Percentiles rank a stretch among this genome's conserved stretches.
Conservation (phyloP, 1,140 invertebrate species). For the Drosophila santomea region DNA sequence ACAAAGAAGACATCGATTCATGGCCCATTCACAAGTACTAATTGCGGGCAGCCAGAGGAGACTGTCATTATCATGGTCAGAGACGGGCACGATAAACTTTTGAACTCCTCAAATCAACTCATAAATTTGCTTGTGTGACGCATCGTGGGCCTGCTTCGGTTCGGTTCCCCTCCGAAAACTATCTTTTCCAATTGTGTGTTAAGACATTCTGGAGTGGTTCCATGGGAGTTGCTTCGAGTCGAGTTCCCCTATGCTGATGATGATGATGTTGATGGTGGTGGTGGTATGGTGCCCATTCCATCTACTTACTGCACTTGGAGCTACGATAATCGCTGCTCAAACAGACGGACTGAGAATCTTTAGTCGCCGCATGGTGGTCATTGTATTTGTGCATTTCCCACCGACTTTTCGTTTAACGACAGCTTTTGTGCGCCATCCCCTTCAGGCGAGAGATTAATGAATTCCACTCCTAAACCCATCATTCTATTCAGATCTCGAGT, state of each 20-base stretch:
- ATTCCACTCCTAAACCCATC: slow-evolving; percentile 50
- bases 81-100: slow-evolving; percentile 73
- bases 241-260: slow-evolving; percentile 22
- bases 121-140: slow-evolving; percentile 47
- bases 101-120: slow-evolving; percentile 63
- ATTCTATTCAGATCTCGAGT: slow-evolving; percentile 50
- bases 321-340: slow-evolving; percentile 57
- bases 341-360: slow-evolving; percentile 24
- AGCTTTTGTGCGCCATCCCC: slow-evolving; percentile 32
- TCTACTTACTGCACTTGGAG: slow-evolving; percentile 41
- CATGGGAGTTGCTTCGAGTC: slow-evolving; percentile 1
- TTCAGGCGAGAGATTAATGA: slow-evolving; percentile 67
- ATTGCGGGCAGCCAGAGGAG: slow-evolving; percentile 41
- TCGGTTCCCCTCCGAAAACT: not conserved
- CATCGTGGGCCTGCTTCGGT: slow-evolving; percentile 4
- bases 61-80: slow-evolving; percentile 76
- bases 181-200: slow-evolving; percentile 5
- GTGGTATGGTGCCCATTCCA: slow-evolving; percentile 8
- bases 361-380: slow-evolving; percentile 32
- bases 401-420: slow-evolving; percentile 43
- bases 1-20: slow-evolving; percentile 42
- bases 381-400: slow-evolving; percentile 63
- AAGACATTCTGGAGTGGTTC: slow-evolving; percentile 11
- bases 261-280: slow-evolving; percentile 18
- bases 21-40: slow-evolving; percentile 64